Evolutionary conservation across 2,113 vertebrate genomes (phyloP).

Genomic region (Tauraco erythrolophus): DNA sequence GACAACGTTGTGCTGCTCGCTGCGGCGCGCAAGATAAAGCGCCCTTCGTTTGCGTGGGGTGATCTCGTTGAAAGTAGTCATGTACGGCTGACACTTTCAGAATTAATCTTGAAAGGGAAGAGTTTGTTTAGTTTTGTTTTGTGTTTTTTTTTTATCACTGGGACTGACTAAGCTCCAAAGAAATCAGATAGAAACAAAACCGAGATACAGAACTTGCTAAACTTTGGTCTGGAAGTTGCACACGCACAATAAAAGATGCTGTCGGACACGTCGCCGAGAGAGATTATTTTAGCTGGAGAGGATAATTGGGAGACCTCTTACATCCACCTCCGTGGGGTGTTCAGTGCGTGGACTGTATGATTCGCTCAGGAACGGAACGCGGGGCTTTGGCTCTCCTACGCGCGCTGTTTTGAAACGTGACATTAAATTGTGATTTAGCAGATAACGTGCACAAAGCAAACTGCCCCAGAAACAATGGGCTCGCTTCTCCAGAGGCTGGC

Average conservation of each 20-base stretch:
- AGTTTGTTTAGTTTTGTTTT: background rate
- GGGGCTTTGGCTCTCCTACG: background rate
- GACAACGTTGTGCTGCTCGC: constrained; percentile 48
- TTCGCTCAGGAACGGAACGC: background rate
- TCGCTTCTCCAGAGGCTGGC: constrained; percentile 1
- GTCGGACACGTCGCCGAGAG: fast-evolving
- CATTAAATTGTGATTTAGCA: constrained; percentile 52
- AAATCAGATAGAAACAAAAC: constrained; percentile 42
- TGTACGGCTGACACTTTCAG: constrained; percentile 21
- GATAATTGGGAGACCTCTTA: background rate
- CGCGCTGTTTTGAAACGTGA: background rate
- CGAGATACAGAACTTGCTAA: background rate
- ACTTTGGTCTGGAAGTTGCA: background rate
- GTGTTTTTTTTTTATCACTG: background rate
- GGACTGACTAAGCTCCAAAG: constrained; percentile 6
- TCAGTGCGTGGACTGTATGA: background rate
- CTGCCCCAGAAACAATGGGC: constrained; percentile 39
- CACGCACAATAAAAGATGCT: background rate
- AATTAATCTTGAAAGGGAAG: constrained; percentile 58
- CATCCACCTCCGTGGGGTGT: background rate
- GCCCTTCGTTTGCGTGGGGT: constrained; percentile 33
- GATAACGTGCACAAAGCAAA: constrained; percentile 19
- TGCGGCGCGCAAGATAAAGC: constrained; percentile 43
- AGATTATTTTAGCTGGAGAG: constrained; percentile 5
- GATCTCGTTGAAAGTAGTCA: constrained; percentile 17